Evolutionary conservation across 2,113 vertebrate genomes (phyloP).

Genomic region (Mastomys natalensis): DNA sequence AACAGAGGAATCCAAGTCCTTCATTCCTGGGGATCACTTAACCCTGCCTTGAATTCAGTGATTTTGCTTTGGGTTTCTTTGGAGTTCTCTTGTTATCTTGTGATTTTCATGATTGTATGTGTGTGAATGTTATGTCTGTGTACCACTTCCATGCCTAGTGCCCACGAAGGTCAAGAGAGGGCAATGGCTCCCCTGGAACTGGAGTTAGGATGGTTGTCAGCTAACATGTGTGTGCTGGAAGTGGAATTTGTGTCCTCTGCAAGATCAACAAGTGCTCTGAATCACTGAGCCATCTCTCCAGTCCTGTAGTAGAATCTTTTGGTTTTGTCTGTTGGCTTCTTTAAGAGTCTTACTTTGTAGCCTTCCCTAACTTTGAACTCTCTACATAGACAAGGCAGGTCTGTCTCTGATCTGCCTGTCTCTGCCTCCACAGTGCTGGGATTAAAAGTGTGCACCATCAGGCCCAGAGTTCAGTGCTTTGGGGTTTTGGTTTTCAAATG

Average conservation of each 20-base stretch:
- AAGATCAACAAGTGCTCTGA: neutral
- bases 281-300: neutral
- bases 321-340: neutral
- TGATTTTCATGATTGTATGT: neutral
- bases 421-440: neutral
- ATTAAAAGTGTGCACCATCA: neutral
- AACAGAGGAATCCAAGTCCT: neutral
- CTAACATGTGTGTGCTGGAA: neutral
- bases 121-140: neutral
- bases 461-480: neutral
- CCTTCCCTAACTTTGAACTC: neutral
- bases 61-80: neutral
- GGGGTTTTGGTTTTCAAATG: neutral
- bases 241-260: neutral
- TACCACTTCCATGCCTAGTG: neutral
- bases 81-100: neutral
- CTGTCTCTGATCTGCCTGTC: neutral
- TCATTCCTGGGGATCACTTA: neutral
- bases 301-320: neutral
- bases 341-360: neutral
- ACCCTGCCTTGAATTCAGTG: neutral
- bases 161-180: neutral
- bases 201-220: neutral
- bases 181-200: neutral
- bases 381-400: neutral